Evolutionary conservation across 2,888 invertebrate genomes (phyloP), one percentile per base, ranked within the genome.

Genomic region (Platerodrilus igneus): DNA sequence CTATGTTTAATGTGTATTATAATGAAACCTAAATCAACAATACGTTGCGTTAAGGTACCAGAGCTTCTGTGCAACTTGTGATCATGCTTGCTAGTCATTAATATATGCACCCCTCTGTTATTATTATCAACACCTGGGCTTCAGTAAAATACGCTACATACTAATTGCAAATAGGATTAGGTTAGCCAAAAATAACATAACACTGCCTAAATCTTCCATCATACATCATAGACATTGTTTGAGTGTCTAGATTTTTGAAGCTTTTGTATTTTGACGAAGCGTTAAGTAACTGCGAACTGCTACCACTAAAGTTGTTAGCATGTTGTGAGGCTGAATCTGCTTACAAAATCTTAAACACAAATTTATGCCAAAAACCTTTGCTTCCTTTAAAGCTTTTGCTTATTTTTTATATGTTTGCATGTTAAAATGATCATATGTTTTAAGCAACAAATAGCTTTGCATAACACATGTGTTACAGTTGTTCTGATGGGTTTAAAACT

Each of bases 281-380:
- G 42, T 42, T 46, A 51, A 55, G 57, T 39, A 54, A 57, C 53
- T 53, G 64, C 58, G 59, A 66, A 66, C 67, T 65, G 67, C 68
- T 68, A 67, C 66, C 66, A 56, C 42, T 53, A 52, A 59, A 60
- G 68, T 68, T 71, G 71, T 69, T 69, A 68, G 71, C 71, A 71
- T 70, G 71, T 71, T 71, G 71, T 70, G 69, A 69, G 64, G 59
- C 59, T 60, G 55, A 52, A 52, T 41, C 41, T 39, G 48, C 49
- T 50, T 48, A 36, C 33, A 35, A 50, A 45, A 35, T 47, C 28
- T 46, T 47, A 37, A 41, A 45, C 40, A 30, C 32, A 41, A 47
- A 45, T 28, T 37, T 29, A 27, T 41, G 43, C 47, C 38, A 15
- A 43, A 41, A 42, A 47, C 38, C 42, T 47, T 45, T 36, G 45